Evolutionary conservation across 2,888 invertebrate species (phyloP), one percentile per base, ranked within the genome.

Genomic region (Eutolmus rufibarbis): DNA sequence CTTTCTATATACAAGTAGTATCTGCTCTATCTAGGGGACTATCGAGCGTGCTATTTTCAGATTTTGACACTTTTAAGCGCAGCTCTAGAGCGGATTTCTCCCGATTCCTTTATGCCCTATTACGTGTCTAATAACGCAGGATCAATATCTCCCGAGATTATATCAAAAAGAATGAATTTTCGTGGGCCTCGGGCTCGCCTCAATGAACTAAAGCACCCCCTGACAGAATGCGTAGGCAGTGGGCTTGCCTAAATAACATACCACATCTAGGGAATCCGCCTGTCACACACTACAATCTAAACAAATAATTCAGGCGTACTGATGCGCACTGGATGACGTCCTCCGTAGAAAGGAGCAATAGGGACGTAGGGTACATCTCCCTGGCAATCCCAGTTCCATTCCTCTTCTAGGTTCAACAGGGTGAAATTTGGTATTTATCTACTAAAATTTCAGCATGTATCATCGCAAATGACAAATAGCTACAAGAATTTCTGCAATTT

Each of bases 41-140:
- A 84, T 84, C 43, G 84, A 84, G 84, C 74, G 57, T n/a, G 84
- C 66, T 84, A 84, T 84, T 84, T 84, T 84, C 57, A 66, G 84
- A 66, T 66, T 84, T 84, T 84, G 81, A 81, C 84, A 66, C 84
- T 74, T 84, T 84, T 37, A 28, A 66, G 66, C 66, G 66, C 28
- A 66, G 23, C 19, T 66, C 66, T 28, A 66, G 66, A 19, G 12
- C 66, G 66, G 23, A 66, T 66, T 66, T 66, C 28, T 28, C 12
- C 66, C 28, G 28, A 66, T 66, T 66, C 66, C 66, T 66, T 51
- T 28, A 66, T 66, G 66, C 66, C 28, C 28, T 66, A 66, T 66
- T 66, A 66, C 66, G 66, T 66, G 66, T 28, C 28, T 66, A 66
- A 66, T 66, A 66, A 66, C 66, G 66, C 66, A 66, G 66, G 66